Evolutionary conservation across 1,140 invertebrate genomes (phyloP), one percentile per base, ranked within the genome.

Genomic region (Lepidurus packardi): DNA sequence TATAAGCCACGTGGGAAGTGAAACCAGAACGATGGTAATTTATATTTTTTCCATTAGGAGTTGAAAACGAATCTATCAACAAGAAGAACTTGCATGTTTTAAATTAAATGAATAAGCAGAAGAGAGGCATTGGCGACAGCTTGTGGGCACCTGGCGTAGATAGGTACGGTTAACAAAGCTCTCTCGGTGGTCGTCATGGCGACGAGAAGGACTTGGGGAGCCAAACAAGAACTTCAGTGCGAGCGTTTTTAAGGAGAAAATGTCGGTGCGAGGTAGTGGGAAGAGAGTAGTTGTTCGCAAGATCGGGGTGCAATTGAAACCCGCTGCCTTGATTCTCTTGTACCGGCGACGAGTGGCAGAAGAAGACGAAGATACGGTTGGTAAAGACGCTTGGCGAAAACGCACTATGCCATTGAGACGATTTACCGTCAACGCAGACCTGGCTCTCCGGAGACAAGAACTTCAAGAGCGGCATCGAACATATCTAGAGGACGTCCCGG

Each of bases 391-490:
- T 65, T 65, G 53, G 53, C 53, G 53, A 65, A 65, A 65, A 65
- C 53, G 53, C 53, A 65, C 13, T 21, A 65, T 65, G 53, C 53
- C 53, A 65, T 65, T 65, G 53, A 65, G 53, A 65, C 16, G 53
- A 65, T 65, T 65, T 65, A 65, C 53, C 13, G 53, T 65, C 13
- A 65, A 65, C 53, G 53, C 53, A 65, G 53, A 65, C 53, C 21
- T 65, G 53, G 8, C 53, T 9, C 53, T 65, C 13, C n/a, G 53
- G 53, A 13, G 53, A 11, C 53, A 65, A 65, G 53, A 65, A 65
- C 53, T 65, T 65, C 53, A 65, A 65, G 53, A 65, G 53, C 8
- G 53, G n/a, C 53, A 65, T 65, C 53, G 53, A 65, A n/a, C 53
- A 13, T 65, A 65, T 65, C 21, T 65, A 21, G 53, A 65, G 7